Base-by-base conservation (phyloP, 2,113 vertebrate species). In the Istiophorus platypterus region DNA sequence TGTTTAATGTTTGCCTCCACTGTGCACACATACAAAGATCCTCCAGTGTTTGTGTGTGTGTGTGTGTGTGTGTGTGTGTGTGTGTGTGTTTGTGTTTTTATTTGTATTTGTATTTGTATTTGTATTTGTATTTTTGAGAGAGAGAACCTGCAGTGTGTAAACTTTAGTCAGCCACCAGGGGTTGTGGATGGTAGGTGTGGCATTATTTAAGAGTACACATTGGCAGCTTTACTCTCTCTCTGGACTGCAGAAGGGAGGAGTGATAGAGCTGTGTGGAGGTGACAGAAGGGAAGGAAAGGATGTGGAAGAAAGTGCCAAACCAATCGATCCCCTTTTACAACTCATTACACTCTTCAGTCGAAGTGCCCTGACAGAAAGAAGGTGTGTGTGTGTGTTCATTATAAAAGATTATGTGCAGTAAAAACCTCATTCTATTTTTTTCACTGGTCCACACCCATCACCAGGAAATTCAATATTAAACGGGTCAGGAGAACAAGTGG, bases 301-400 rank as follows among this genome's bases (percentile, higher is more conserved):
- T 80, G 94, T 94, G 62, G 95, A 96, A 8, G 95, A 96, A 85
- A 90, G 82, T 31, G 73, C 85, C 57, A 96, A 93, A 91, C 89
- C 93, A 77, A 96, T 97, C 37, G 98, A 99, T 90, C 97, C 97
- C 41, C 96, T 99, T 20, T 96, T 97, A 80, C 98, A 99, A 82
- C 97, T 99, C 84, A 98, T 99, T 92, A 96, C 95, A 57, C 95
- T 98, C 76, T 99, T 99, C 90, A 97, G 97, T 92, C 95, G 95
- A 89, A 98, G 96, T 7, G 97, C 97, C 54, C 90, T 97, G 84
- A 98, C 95, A 1, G 97, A 98, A 90, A 97, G 58, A 34, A 89
- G 89, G 91, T 92, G 59, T 58, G 80, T 89, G 59, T 79, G 65
- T 67, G 61, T 52, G 10, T 56, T 76, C 31, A 78, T 69, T 81